phyloP scores from a whole-genome alignment of 92 coral and sea anemone genomes.

The Porites lobata region DNA sequence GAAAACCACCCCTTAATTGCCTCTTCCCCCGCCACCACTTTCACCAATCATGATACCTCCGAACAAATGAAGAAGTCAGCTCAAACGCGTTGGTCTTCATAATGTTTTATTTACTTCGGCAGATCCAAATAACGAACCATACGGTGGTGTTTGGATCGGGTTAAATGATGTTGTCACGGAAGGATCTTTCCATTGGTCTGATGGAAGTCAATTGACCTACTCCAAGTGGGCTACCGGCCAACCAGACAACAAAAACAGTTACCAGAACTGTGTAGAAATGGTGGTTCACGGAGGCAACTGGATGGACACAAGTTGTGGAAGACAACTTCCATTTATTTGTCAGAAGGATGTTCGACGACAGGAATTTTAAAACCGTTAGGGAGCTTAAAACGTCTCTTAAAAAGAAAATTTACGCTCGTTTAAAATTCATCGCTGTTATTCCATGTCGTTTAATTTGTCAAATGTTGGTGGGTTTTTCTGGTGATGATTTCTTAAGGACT shows the following conservation, averaged over 20 bases:
- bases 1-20: no score
- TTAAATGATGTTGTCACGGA: conserved; percentile 58
- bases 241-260: conserved; percentile 7
- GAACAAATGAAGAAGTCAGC: no score
- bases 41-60: no score
- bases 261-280: conserved; percentile 45
- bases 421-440: no score
- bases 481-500: no score
- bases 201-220: conserved; percentile 50
- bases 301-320: conserved; percentile 36
- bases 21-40: no score
- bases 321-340: conserved; percentile 31
- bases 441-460: no score
- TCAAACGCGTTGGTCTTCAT: no score
- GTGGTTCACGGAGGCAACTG: conserved; percentile 10
- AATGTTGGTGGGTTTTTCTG: no score
- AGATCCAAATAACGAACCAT: conserved; percentile 8
- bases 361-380: no score
- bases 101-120: background rate
- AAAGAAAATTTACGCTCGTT: no score
- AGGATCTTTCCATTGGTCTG: conserved; percentile 57
- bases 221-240: conserved; percentile 26
- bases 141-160: conserved; percentile 56
- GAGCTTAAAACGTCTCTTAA: no score
- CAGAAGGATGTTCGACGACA: background rate